A percentile compares a stretch with the other conserved stretches of the same genome.
Conservation (phyloP, 2,888 invertebrate genomes). For the Troides helena region DNA sequence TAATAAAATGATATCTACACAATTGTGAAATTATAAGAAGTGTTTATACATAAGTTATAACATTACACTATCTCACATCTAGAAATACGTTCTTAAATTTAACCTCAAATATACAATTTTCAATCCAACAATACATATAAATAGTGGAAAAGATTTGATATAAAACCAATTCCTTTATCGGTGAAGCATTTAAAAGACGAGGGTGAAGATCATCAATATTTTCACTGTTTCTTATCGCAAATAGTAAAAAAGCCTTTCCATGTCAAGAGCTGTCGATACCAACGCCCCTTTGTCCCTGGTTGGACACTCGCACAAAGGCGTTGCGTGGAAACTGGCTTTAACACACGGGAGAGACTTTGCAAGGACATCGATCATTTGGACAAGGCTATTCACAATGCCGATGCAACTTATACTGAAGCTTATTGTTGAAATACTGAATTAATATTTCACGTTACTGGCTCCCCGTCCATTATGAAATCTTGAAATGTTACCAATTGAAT, state of each 20-base stretch:
- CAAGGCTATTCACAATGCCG: constrained; percentile 22
- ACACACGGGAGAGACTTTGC: constrained; percentile 29
- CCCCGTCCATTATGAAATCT: not conserved
- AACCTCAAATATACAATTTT: too few relatives aligned
- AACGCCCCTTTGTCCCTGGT: constrained; percentile 66
- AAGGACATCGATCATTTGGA: constrained; percentile 30
- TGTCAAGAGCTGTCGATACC: constrained; percentile 71
- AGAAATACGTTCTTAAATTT: too few relatives aligned
- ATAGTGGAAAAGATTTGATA: not conserved
- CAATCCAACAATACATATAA: too few relatives aligned
- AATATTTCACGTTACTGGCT: not conserved
- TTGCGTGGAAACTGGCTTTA: constrained; percentile 19
- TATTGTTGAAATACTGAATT: not conserved
- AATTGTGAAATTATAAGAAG: too few relatives aligned
- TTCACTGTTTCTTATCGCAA: constrained; percentile 63
- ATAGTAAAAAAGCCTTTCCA: constrained; percentile 74
- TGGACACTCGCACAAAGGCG: constrained; percentile 35
- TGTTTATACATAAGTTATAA: too few relatives aligned
- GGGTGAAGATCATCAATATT: constrained; percentile 39
- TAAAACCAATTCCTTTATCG: constrained; percentile 54
- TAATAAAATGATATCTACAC: too few relatives aligned
- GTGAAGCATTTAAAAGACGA: constrained; percentile 51
- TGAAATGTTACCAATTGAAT: too few relatives aligned
- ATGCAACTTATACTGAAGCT: constrained; percentile 1
- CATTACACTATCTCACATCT: too few relatives aligned